A percentile compares a stretch with the other conserved stretches of the same genome.
Conservation (phyloP, 2,888 invertebrate genomes). For the Flexamia atlantica region DNA sequence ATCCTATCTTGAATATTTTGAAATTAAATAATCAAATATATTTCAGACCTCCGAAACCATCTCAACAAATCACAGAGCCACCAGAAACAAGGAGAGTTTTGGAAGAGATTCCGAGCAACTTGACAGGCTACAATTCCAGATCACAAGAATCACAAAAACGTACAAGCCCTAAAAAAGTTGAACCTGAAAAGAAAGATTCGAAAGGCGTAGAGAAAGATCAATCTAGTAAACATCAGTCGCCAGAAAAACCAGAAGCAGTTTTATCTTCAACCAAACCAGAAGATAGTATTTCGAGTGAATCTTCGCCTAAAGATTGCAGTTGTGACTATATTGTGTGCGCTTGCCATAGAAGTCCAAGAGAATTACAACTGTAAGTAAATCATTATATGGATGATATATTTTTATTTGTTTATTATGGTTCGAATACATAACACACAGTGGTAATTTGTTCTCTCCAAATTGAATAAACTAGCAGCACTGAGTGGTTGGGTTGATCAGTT, state of each 20-base stretch:
- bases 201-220: neutral
- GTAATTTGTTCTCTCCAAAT: too few species aligned
- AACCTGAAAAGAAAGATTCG: neutral
- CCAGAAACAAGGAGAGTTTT: neutral
- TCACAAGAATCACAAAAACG: neutral
- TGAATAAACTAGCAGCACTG: too few species aligned
- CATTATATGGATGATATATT: too few species aligned
- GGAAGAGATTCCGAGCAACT: conserved; percentile 31
- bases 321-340: conserved; percentile 29
- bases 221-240: neutral
- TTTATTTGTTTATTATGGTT: too few species aligned
- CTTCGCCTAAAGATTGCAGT: conserved; percentile 28
- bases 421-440: too few species aligned
- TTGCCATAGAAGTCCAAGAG: conserved; percentile 24
- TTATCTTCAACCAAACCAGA: neutral
- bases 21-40: too few species aligned
- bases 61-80: neutral
- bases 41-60: neutral
- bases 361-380: neutral
- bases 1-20: too few species aligned
- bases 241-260: neutral
- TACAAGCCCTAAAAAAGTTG: neutral
- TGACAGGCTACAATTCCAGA: neutral
- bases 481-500: too few species aligned
- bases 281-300: neutral